Evolutionary conservation across 2,888 invertebrate species (phyloP).

Genomic region (Chromoteleia sp.): DNA sequence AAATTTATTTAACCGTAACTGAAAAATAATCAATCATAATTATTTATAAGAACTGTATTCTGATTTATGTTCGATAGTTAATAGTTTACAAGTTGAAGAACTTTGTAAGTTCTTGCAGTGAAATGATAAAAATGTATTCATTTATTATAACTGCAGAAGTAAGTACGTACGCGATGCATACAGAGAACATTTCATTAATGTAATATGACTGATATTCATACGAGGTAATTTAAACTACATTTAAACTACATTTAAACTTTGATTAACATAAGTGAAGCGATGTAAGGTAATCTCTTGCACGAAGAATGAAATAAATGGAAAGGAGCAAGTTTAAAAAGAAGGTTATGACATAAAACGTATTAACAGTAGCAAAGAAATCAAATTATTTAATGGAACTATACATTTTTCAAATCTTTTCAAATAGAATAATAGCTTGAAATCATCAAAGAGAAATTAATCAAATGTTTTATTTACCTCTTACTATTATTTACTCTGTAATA

Average conservation of each 20-base stretch:
- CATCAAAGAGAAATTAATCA: too few species aligned
- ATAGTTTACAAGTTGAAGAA: not conserved
- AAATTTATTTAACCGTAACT: not conserved
- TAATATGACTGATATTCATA: constrained; percentile 10
- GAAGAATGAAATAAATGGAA: constrained; percentile 4
- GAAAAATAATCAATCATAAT: constrained; percentile 2
- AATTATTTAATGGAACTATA: too few species aligned
- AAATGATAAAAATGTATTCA: too few species aligned
- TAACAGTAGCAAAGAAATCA: too few species aligned
- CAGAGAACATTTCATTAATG: constrained; percentile 18
- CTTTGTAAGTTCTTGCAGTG: too few species aligned
- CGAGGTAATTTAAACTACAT: constrained; percentile 1
- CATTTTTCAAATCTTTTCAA: too few species aligned
- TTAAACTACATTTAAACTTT: constrained; percentile 28
- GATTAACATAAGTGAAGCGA: constrained; percentile 14
- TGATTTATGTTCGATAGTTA: not conserved
- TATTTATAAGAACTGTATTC: too few species aligned
- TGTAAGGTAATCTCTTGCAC: constrained; percentile 26
- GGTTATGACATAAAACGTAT: too few species aligned
- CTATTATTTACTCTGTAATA: too few species aligned
- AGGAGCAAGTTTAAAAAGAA: not conserved
- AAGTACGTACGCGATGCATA: not conserved
- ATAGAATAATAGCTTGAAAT: too few species aligned
- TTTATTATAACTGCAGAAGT: constrained; percentile 6
- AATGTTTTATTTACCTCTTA: too few species aligned